Evolutionary conservation across 1,140 invertebrate genomes (phyloP).

Genomic region (Agrypnia vestita): DNA sequence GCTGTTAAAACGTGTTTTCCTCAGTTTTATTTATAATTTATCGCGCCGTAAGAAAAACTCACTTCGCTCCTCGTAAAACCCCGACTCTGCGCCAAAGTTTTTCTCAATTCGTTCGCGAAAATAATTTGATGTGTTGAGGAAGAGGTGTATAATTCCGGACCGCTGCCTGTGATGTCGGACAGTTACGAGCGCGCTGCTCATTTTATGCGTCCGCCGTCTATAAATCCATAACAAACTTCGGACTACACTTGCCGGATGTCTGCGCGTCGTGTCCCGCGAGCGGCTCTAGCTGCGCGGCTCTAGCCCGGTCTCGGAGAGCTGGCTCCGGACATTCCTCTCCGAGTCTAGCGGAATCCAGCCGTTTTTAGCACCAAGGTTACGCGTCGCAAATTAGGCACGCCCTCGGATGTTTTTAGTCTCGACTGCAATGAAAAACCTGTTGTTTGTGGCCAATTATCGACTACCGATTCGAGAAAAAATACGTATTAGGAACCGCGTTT

Average conservation of each 20-base stretch:
- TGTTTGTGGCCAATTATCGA: no score
- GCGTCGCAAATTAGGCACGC: no score
- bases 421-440: no score
- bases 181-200: conserved; percentile 41
- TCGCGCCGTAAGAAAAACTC: conserved; percentile 16
- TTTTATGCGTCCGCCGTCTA: conserved; percentile 47
- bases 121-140: conserved; percentile 41
- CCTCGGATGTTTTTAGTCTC: no score
- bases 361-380: conserved; percentile 21
- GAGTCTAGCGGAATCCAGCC: not conserved
- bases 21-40: conserved; percentile 35
- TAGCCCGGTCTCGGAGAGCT: not conserved
- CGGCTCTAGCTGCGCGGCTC: not conserved
- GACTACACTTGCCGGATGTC: conserved; percentile 32
- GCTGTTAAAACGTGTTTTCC: conserved; percentile 17
- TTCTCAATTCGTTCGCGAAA: conserved; percentile 35
- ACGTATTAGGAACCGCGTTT: no score
- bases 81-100: conserved; percentile 5
- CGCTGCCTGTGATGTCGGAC: conserved; percentile 34
- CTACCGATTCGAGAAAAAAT: no score
- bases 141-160: conserved; percentile 26
- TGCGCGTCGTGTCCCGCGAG: conserved; percentile 30
- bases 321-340: not conserved
- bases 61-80: conserved; percentile 30
- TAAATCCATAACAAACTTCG: conserved; percentile 48